phyloP scores from a whole-genome alignment of 1,140 invertebrate species.

The Papilio dardanus region DNA sequence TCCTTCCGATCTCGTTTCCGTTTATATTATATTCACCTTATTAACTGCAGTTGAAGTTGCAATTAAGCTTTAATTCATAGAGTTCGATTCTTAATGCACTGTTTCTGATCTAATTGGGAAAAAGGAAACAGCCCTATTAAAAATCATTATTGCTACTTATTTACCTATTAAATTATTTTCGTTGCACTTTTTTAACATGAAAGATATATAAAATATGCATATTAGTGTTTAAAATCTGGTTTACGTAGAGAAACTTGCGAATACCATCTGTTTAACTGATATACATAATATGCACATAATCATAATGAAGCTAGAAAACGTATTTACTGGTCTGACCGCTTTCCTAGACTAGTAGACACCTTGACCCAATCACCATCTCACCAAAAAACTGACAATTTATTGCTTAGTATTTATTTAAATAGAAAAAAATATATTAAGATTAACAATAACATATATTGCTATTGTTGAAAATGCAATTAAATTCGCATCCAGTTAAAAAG shows the following conservation, averaged over 20 bases:
- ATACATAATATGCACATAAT: conserved; percentile 23
- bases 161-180: too few species aligned
- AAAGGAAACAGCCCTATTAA: neutral
- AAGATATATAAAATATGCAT: neutral
- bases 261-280: conserved; percentile 19
- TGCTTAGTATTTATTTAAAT: conserved; percentile 1
- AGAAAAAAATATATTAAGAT: too few species aligned
- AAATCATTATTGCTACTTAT: too few species aligned
- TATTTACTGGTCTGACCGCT: conserved; percentile 34
- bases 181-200: neutral
- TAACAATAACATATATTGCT: neutral
- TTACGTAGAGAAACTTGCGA: conserved; percentile 24
- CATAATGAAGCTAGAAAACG: conserved; percentile 18
- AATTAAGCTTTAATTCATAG: neutral
- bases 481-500: neutral
- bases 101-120: neutral
- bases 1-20: conserved; percentile 18
- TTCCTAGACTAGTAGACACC: conserved; percentile 30
- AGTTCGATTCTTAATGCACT: neutral
- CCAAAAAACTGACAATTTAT: neutral
- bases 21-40: neutral
- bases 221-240: conserved; percentile 6
- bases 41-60: neutral
- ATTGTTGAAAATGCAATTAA: neutral
- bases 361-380: conserved; percentile 17